Evolutionary conservation across 2,113 vertebrate species (phyloP).

Genomic region (Cricetomys ansorgei): DNA sequence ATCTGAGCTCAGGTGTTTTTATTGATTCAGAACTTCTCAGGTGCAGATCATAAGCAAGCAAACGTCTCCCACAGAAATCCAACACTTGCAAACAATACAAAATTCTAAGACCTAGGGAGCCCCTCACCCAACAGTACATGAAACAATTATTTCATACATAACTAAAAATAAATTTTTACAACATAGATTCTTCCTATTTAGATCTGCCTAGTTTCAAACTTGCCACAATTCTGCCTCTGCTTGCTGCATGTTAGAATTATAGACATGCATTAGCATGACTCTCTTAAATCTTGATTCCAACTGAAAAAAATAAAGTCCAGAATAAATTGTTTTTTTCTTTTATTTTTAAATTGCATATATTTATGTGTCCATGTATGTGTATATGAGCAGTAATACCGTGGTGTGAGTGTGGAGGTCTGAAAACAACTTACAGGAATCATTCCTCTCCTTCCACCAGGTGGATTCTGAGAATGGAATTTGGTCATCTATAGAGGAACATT

Average conservation of each 20-base stretch:
- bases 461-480: neutral
- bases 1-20: too few relatives aligned
- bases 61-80: too few relatives aligned
- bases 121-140: too few relatives aligned
- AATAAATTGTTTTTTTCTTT: neutral
- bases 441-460: neutral
- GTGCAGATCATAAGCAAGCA: too few relatives aligned
- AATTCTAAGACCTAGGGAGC: too few relatives aligned
- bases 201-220: neutral
- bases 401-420: neutral
- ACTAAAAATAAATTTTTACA: too few relatives aligned
- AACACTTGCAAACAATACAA: too few relatives aligned
- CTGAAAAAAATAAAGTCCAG: neutral
- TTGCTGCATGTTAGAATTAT: neutral
- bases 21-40: too few relatives aligned
- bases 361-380: neutral
- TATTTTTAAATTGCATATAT: neutral
- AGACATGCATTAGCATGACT: neutral
- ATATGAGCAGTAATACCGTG: neutral
- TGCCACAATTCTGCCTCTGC: neutral
- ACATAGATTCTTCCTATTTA: too few relatives aligned
- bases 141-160: too few relatives aligned
- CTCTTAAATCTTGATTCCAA: neutral
- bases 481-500: too few relatives aligned
- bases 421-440: neutral